These are phyloP conservation scores for Reinhardtius hippoglossoides DNA, from an alignment of 2,113 vertebrate genomes.

Conservation along the genomic window DNA sequence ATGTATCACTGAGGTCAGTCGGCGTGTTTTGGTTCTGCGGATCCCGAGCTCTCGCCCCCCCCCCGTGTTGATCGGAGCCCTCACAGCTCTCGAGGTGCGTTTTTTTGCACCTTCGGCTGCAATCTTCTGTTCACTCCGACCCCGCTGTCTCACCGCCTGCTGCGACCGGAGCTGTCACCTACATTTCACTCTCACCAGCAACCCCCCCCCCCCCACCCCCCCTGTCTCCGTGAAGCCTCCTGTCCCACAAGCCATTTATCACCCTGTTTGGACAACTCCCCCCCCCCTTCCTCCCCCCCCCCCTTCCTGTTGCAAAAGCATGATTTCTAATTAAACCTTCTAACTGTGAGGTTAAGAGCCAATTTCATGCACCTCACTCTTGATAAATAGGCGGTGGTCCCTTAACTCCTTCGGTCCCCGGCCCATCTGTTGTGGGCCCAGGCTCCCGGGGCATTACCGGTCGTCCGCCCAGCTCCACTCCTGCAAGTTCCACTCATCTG, in stretches of 20 bases:
- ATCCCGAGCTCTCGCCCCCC: constrained; percentile 9
- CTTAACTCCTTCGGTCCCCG: constrained; percentile 53
- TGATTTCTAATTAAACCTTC: constrained; percentile 86
- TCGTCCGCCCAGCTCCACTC: constrained; percentile 28
- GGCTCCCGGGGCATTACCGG: constrained; percentile 39
- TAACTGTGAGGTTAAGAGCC: constrained; percentile 85
- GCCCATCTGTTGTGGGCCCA: constrained; percentile 59
- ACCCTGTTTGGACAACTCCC: constrained; percentile 70
- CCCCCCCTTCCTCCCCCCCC: constrained; percentile 18
- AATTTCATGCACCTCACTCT: constrained; percentile 86
- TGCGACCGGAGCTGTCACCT: constrained; percentile 64
- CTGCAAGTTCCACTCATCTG: constrained; percentile 39
- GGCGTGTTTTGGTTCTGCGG: constrained; percentile 10
- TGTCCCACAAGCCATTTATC: constrained; percentile 81
- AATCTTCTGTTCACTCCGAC: constrained; percentile 49
- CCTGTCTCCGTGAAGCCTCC: constrained; percentile 42
- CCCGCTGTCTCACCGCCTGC: constrained; percentile 50
- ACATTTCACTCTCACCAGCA: constrained; percentile 62
- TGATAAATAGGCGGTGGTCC: constrained; percentile 81
- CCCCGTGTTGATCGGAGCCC: constrained; percentile 40
- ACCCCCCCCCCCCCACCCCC: neutral
- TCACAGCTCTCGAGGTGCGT: constrained; percentile 43
- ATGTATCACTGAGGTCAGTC: constrained; percentile 24
- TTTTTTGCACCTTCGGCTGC: constrained; percentile 55
- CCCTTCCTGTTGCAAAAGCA: constrained; percentile 71